phyloP scores from a whole-genome alignment of 1,140 invertebrate genomes.

The Triops cancriformis region DNA sequence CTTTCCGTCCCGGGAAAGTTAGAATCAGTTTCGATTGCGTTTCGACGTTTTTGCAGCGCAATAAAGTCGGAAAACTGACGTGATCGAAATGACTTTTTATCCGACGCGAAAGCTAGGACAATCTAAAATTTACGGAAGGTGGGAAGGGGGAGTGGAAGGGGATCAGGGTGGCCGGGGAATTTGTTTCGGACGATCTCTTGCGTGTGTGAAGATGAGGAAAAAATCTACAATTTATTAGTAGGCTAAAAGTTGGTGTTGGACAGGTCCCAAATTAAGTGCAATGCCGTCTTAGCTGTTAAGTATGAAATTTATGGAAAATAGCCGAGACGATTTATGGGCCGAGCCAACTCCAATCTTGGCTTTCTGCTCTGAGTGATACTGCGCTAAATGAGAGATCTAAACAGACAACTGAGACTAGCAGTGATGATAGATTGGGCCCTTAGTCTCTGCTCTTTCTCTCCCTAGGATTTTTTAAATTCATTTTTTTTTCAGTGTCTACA shows the following conservation, averaged over 20 bases:
- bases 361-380: conserved; percentile 9
- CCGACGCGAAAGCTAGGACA: too few species aligned
- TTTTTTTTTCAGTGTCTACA: too few species aligned
- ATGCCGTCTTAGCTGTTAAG: background rate
- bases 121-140: too few species aligned
- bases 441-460: background rate
- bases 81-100: too few species aligned
- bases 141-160: too few species aligned
- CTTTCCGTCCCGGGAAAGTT: too few species aligned
- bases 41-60: too few species aligned
- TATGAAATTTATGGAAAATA: conserved; percentile 7
- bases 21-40: too few species aligned
- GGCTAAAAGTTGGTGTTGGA: background rate
- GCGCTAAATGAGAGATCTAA: conserved; percentile 9
- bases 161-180: too few species aligned
- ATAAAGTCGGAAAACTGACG: too few species aligned
- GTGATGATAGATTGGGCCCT: background rate
- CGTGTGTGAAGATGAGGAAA: background rate
- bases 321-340: background rate
- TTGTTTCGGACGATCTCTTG: too few species aligned
- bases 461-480: background rate
- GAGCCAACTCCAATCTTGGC: background rate
- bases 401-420: background rate
- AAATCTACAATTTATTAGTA: background rate
- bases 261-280: background rate